Base-by-base conservation (phyloP, 2,797 vertebrate species). In the Eulemur coronatus region DNA sequence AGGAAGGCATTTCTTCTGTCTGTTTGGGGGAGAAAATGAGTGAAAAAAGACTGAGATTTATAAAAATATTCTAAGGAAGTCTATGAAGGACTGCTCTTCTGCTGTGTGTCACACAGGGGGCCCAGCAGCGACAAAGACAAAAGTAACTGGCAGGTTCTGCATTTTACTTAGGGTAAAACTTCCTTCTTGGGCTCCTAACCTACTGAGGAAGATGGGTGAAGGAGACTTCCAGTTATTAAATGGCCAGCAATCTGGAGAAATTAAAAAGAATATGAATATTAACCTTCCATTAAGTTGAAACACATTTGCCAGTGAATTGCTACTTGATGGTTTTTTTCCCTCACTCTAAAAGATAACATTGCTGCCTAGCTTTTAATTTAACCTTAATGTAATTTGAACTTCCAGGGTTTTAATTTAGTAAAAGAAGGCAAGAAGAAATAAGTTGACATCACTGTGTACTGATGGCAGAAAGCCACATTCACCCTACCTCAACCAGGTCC, bases 381-480 rank as follows among this genome's bases (percentile, higher is more conserved):
- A 69, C 78, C 22, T 92, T 82, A 75, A 96, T 80, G 93, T 96
- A 50, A 94, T 73, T 52, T 57, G 41, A 95, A 84, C 20, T 84
- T 55, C 3, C 61, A 84, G 22, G 28, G 18, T 82, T 94, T 94
- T 92, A 93, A 75, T 94, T 94, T 81, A 75, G 48, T 91, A 75
- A 90, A 92, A 91, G 50, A 91, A 95, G 65, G 81, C n/a, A 2
- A 65, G 30, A 97, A n/a, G 35, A 95, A 96, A 41, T 79, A 69
- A 61, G 70, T 87, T 89, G 7, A 91, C 86, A 88, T 88, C 92
- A 84, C 72, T 52, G n/a, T 18, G 96, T 73, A 87, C 84, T 3
- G 2, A 1, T 57, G 43, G 84, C 65, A 41, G 38, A 95, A 93
- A 96, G 33, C 30, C 80, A 81, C 48, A 20, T 50, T 70, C 69